phyloP scores from a whole-genome alignment of 1,140 invertebrate genomes.

The silkworm (Bombyx mori) region ASM3026992v2 NC_085119.1:7395501-7396000 shows the following conservation, averaged over 20 bases:
- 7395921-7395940: constrained; percentile 33
- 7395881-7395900: constrained; percentile 57
- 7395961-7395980: constrained; percentile 20
- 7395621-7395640: neutral
- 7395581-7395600: no score
- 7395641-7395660: constrained; percentile 1
- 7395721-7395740: no score
- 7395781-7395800: no score
- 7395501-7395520: no score
- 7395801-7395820: constrained; percentile 9
- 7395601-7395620: no score
- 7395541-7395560: no score
- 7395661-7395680: neutral
- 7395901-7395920: constrained; percentile 31
- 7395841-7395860: constrained; percentile 14
- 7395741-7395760: no score
- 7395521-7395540: no score
- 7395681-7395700: neutral
- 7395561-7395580: no score
- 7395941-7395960: constrained; percentile 21
- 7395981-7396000: constrained; percentile 22
- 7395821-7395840: constrained; percentile 55
- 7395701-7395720: neutral
- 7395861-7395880: constrained; percentile 26
- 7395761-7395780: no score